Base-by-base conservation (phyloP, 2,797 vertebrate species). In the Diplodus puntazzo region DNA sequence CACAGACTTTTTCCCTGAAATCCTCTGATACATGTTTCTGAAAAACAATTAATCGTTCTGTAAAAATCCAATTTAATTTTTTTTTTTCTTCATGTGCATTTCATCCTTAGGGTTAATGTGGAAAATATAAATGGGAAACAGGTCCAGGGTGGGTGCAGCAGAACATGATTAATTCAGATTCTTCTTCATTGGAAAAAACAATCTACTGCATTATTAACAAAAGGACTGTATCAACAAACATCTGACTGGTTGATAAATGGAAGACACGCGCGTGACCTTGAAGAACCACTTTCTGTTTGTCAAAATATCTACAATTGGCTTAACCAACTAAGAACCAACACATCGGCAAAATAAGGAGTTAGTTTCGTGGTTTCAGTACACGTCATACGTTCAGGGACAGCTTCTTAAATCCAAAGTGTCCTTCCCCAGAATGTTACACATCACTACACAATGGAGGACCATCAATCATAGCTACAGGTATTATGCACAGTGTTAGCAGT, bases 51-150 rank as follows among this genome's bases (percentile, higher is more conserved):
- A 2, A 67, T 79, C 11, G 65, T 34, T 3, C 10, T 2, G 9
- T 4, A 20, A 45, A 76, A 77, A 65, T 64, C 17, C 17, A 1
- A 53, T 69, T 58, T 42, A 64, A 27, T 27, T 3, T 27, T 3
- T 27, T 27, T 62, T 21, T 0, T 3, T 13, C 55, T 69, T 52
- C 4, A 68, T 71, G 49, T 27, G 11, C 27, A 54, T 70, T 42
- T 77, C 42, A 2, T 39, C 12, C 17, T 30, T 9, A 18, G 11
- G 13, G 30, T 58, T 59, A 64, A 11, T 45, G 5, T 52, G 53
- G 3, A 54, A 34, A 76, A 72, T 10, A 55, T 42, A 42, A 64
- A 69, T 30, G 11, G 74, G 55, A 73, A 34, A 10, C 45, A 27
- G 25, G 42, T 34, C 8, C 34, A 34, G 34, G 34, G 34, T 7